These are phyloP conservation scores for Zophobas atratus DNA, from an alignment of 1,140 invertebrate species.

Conservation along the genomic window DNA sequence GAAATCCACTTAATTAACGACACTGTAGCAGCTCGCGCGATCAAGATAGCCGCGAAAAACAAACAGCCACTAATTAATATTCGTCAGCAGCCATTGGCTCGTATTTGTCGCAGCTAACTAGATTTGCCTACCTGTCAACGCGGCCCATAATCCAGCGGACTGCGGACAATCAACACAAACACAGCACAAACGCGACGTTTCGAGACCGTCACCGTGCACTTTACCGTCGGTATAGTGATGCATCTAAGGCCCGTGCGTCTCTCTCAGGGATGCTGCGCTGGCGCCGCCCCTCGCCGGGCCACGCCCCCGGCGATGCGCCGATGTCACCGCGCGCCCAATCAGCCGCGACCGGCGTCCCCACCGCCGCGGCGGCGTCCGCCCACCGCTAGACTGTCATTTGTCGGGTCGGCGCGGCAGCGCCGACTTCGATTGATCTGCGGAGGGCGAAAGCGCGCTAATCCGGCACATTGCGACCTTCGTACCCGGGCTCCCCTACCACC, in stretches of 20 bases:
- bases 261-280: slow-evolving; percentile 62
- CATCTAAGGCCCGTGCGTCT: slow-evolving; percentile 59
- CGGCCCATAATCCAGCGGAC: slow-evolving; percentile 27
- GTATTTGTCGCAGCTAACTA: neutral
- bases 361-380: slow-evolving; percentile 14
- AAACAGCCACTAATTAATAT: neutral
- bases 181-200: slow-evolving; percentile 34
- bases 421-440: slow-evolving; percentile 30
- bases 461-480: neutral
- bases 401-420: slow-evolving; percentile 27
- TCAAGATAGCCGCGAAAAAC: neutral
- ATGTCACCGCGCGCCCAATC: slow-evolving; percentile 57
- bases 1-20: neutral
- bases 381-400: slow-evolving; percentile 40
- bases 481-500: neutral
- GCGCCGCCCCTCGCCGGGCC: slow-evolving; percentile 53
- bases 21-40: neutral
- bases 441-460: neutral
- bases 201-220: slow-evolving; percentile 44
- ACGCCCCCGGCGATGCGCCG: slow-evolving; percentile 48
- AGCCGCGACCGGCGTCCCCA: slow-evolving; percentile 47
- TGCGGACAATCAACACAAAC: neutral
- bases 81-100: neutral
- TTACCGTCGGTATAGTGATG: slow-evolving; percentile 57
- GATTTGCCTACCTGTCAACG: slow-evolving; percentile 13